A percentile compares a stretch with the other conserved stretches of the same genome.
These are phyloP conservation scores for Ametastegia equiseti DNA, from an alignment of 2,888 invertebrate genomes.

Conservation along the genomic window DNA sequence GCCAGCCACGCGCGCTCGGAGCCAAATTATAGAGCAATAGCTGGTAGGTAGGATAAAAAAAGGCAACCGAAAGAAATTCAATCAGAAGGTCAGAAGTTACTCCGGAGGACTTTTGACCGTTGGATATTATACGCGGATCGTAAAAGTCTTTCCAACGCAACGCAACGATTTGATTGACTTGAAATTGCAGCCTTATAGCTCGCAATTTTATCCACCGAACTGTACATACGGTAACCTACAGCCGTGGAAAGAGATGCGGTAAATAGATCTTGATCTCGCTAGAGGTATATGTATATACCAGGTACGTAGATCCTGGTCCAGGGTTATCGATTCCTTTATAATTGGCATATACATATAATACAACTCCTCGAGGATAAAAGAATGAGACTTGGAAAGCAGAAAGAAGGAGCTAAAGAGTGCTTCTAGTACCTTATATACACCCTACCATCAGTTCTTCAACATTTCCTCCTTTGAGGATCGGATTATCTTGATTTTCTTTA, in stretches of 20 bases:
- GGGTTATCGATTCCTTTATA: conserved; percentile 20
- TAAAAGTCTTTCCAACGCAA: conserved; percentile 13
- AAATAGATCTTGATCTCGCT: conserved; percentile 35
- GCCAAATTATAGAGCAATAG: conserved; percentile 20
- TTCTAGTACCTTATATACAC: background rate
- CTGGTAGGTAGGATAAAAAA: background rate
- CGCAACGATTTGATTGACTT: conserved; percentile 36
- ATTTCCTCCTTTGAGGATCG: conserved; percentile 17
- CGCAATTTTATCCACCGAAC: conserved; percentile 31
- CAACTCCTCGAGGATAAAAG: background rate
- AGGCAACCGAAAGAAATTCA: conserved; percentile 41
- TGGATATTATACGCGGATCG: conserved; percentile 20
- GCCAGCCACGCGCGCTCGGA: background rate
- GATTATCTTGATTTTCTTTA: conserved; percentile 33
- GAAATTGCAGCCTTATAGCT: conserved; percentile 28
- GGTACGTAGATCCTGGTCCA: background rate
- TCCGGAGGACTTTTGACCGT: conserved; percentile 22
- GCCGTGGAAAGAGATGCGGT: conserved; percentile 12
- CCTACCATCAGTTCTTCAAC: background rate
- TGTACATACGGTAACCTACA: no score
- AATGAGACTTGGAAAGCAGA: background rate
- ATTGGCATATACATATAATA: no score
- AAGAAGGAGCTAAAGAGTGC: background rate
- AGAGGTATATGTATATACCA: background rate
- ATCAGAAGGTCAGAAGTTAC: conserved; percentile 42